phyloP scores from a whole-genome alignment of 2,113 vertebrate species.

The Sorex araneus region DNA sequence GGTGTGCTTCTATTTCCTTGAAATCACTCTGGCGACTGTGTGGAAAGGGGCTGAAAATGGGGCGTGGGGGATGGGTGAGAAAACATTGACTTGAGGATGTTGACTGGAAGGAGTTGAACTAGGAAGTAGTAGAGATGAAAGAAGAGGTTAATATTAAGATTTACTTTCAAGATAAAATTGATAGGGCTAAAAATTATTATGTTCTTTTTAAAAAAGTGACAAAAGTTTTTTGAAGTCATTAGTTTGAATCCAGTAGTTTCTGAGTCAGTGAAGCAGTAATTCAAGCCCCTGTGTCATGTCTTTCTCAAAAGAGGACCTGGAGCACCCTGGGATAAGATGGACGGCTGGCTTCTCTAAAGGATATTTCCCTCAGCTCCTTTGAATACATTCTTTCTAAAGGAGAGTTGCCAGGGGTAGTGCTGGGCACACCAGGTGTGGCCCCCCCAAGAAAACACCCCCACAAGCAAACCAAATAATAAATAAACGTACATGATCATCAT shows the following conservation, averaged over 20 bases:
- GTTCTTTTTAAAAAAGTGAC: background rate
- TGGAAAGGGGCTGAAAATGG: background rate
- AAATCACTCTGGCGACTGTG: background rate
- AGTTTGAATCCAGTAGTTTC: background rate
- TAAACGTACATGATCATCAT: too few species aligned
- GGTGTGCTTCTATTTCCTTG: too few species aligned
- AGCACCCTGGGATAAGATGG: background rate
- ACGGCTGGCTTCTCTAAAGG: too few species aligned
- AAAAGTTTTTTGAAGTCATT: background rate
- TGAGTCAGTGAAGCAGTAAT: background rate
- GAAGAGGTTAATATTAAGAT: background rate
- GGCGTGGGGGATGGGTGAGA: background rate
- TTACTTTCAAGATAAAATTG: background rate
- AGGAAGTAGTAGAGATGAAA: background rate
- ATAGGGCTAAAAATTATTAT: background rate
- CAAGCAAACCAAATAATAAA: too few species aligned
- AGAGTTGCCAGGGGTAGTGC: background rate
- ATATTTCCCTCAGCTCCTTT: background rate
- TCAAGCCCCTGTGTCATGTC: background rate
- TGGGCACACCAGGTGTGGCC: too few species aligned
- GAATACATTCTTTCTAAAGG: background rate
- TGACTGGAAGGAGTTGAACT: background rate
- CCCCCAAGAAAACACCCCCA: too few species aligned
- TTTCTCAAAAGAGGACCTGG: background rate
- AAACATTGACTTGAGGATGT: background rate